Base-by-base conservation (phyloP, 2,888 invertebrate genomes). In the Drosophila ezoana region DNA sequence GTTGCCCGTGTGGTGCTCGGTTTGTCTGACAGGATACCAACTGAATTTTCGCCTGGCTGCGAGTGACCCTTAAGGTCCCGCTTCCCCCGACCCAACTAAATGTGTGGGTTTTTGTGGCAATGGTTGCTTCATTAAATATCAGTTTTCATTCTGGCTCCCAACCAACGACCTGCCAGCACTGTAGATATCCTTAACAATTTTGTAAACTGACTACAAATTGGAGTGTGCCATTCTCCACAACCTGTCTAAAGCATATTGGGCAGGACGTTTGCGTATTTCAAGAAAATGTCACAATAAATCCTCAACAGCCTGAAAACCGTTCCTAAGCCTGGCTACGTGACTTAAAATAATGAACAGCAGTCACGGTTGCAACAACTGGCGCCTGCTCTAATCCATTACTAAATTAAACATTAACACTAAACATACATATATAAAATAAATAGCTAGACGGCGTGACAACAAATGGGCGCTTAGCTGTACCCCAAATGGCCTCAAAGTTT, bases 371-470 rank as follows among this genome's bases (percentile, higher is more conserved):
- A 23, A 23, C 52, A 73, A 45, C 63, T 64, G 77, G 58, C 69
- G 44, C 61, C 28, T 70, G 40, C 64, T 69, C 90, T 90, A 90
- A 90, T 90, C 90, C 90, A 90, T 90, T 90, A 90, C 90, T 90
- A 90, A 90, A 90, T 90, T 90, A 90, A 90, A 90, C 90, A 90
- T 84, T 73, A 28, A 73, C 81, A 81, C 83, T 86, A 85, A 86
- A 87, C 83, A 81, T 73, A 81, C 83, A 84, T 76, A 87, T 84
- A 83, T 85, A 83, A 87, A 86, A 83, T 85, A 82, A 86, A 87
- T 86, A 87, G 83, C 88, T 80, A 77, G 86, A 83, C 85, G 65
- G 80, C 78, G 85, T 82, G 82, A 82, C 88, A 89, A 87, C 78
- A 89, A 88, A 81, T 79, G 82, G 73, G 45, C 40, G 59, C 47